Evolutionary conservation across 2,113 vertebrate genomes (phyloP).

Genomic region (Cromileptes altivelis): DNA sequence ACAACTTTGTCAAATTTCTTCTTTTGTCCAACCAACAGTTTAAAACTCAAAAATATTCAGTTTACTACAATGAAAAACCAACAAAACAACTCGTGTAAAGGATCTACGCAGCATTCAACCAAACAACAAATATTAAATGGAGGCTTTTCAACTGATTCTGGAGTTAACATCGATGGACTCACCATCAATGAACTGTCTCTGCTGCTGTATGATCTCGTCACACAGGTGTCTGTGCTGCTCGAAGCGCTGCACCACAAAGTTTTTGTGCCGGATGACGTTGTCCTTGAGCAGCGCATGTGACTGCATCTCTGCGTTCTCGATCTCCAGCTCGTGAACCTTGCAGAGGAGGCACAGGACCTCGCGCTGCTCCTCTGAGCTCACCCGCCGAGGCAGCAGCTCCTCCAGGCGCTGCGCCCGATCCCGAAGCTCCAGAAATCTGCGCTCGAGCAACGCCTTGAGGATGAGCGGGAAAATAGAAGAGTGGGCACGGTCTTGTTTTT

Average conservation of each 20-base stretch:
- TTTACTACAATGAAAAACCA: no score
- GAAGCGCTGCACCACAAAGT: conserved; percentile 85
- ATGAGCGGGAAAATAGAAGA: neutral
- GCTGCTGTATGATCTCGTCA: conserved; percentile 91
- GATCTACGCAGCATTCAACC: neutral
- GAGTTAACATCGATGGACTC: conserved; percentile 21
- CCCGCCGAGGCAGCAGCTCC: conserved; percentile 85
- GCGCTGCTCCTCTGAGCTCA: conserved; percentile 88
- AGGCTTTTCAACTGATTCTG: neutral
- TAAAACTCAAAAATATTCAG: neutral
- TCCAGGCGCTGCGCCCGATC: conserved; percentile 82
- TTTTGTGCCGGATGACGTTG: conserved; percentile 88
- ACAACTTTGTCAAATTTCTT: neutral
- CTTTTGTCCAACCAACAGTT: neutral
- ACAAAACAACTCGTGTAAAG: neutral
- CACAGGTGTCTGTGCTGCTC: conserved; percentile 90
- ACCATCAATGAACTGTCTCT: conserved; percentile 90
- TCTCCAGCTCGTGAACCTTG: conserved; percentile 90
- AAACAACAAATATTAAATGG: neutral
- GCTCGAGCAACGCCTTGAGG: conserved; percentile 84
- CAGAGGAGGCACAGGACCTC: conserved; percentile 91
- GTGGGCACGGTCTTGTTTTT: neutral
- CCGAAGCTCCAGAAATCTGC: conserved; percentile 83
- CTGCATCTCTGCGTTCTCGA: conserved; percentile 88
- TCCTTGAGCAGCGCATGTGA: conserved; percentile 88